These are phyloP conservation scores for Polyommatus iphigenia DNA, from an alignment of 2,888 invertebrate genomes.

Conservation along the genomic window DNA sequence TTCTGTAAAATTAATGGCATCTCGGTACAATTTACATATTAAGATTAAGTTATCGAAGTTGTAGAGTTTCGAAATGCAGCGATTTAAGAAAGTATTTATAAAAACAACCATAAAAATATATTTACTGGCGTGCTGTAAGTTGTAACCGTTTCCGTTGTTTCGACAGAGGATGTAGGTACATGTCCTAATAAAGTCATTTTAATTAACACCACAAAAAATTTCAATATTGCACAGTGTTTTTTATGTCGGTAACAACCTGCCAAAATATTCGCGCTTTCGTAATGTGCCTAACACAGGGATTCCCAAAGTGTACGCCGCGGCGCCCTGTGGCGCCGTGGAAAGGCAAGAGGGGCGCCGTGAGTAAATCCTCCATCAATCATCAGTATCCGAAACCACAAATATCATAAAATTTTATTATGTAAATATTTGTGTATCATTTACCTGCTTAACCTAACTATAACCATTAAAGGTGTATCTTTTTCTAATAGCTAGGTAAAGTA, in stretches of 20 bases:
- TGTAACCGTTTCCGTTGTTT: constrained; percentile 17
- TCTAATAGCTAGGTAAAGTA: too few relatives aligned
- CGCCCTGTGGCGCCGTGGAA: too few relatives aligned
- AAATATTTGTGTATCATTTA: too few relatives aligned
- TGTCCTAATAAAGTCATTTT: constrained; percentile 11
- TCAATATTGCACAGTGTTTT: not conserved
- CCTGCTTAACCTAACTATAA: too few relatives aligned
- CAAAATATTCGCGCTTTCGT: not conserved
- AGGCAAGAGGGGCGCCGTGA: too few relatives aligned
- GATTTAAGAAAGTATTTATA: constrained; percentile 13
- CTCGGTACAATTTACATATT: constrained; percentile 11
- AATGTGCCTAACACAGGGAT: too few relatives aligned
- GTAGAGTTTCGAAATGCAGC: constrained; percentile 5
- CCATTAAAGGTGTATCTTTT: too few relatives aligned
- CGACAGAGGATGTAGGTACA: constrained; percentile 19
- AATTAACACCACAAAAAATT: constrained; percentile 16
- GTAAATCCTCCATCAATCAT: too few relatives aligned
- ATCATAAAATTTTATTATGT: too few relatives aligned
- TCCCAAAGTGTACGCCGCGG: too few relatives aligned
- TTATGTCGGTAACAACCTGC: not conserved
- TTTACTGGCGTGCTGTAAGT: not conserved
- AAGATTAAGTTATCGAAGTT: constrained; percentile 9
- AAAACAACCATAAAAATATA: constrained; percentile 3
- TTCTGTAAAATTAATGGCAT: not conserved
- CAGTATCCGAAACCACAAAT: too few relatives aligned